phyloP scores from a whole-genome alignment of 2,113 vertebrate genomes.

The Strix uralensis region DNA sequence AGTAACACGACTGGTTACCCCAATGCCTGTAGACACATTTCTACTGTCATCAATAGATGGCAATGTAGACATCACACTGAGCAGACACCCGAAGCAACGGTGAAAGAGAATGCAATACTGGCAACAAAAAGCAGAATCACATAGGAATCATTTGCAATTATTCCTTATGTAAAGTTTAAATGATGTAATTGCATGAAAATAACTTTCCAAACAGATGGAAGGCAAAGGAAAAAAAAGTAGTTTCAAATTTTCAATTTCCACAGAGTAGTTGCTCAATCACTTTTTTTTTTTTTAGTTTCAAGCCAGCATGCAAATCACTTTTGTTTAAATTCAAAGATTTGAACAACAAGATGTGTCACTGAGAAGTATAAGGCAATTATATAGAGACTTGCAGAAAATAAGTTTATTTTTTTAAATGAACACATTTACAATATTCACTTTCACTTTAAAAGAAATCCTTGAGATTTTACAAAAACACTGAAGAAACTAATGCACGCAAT shows the following conservation, averaged over 20 bases:
- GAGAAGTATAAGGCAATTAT: neutral
- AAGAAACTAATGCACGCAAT: neutral
- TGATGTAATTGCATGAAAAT: slow-evolving; percentile 36
- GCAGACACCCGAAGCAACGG: neutral
- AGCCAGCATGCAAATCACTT: slow-evolving; percentile 12
- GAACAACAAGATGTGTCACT: neutral
- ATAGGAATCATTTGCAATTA: neutral
- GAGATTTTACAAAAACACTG: neutral
- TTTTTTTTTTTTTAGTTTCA: neutral
- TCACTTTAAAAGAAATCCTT: neutral
- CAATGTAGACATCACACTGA: neutral
- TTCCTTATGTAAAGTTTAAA: slow-evolving; percentile 23
- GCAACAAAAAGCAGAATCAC: neutral
- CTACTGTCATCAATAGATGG: neutral
- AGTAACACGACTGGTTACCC: neutral
- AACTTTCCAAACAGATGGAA: slow-evolving; percentile 43
- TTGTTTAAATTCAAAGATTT: neutral
- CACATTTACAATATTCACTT: neutral
- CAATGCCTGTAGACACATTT: neutral
- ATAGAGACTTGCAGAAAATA: neutral
- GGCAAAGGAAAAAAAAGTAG: neutral
- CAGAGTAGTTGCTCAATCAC: neutral
- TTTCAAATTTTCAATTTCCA: neutral
- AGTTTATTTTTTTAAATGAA: neutral
- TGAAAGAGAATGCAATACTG: neutral